Percentiles rank a stretch among this genome's conserved stretches.
These are phyloP conservation scores for Archocentrus centrarchus DNA, from an alignment of 2,113 vertebrate genomes.

Conservation along the genomic window DNA sequence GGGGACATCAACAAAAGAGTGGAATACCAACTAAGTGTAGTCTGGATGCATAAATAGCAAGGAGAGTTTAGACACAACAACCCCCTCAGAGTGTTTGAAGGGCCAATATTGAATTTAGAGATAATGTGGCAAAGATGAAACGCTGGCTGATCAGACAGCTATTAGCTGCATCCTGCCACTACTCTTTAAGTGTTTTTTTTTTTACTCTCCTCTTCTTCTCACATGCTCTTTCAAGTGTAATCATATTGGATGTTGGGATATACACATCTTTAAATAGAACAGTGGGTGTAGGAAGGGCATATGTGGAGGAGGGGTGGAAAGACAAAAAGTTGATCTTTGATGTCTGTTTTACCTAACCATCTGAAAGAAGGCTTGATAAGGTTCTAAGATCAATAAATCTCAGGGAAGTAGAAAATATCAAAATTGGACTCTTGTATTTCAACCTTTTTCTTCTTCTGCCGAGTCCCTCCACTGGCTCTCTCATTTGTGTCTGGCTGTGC, in stretches of 20 bases:
- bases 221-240: constrained; percentile 58
- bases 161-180: constrained; percentile 50
- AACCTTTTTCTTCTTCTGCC: constrained; percentile 16
- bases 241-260: constrained; percentile 53
- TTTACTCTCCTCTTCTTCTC: constrained; percentile 19
- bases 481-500: constrained; percentile 2
- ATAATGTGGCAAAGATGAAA: constrained; percentile 72
- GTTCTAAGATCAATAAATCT: constrained; percentile 69
- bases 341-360: constrained; percentile 63
- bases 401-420: constrained; percentile 47
- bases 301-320: constrained; percentile 30
- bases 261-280: constrained; percentile 55
- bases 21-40: constrained; percentile 55
- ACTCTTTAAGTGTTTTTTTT: constrained; percentile 45
- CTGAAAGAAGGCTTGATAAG: constrained; percentile 61
- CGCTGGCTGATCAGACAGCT: constrained; percentile 58
- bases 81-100: constrained; percentile 42
- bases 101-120: constrained; percentile 66
- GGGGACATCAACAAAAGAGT: constrained; percentile 5
- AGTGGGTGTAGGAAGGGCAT: constrained; percentile 25
- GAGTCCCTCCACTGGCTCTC: neutral
- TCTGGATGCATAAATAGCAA: constrained; percentile 42
- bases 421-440: constrained; percentile 33
- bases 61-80: constrained; percentile 50
- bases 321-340: constrained; percentile 69